phyloP scores from a whole-genome alignment of 2,888 invertebrate species.

The Mamestra brassicae region DNA sequence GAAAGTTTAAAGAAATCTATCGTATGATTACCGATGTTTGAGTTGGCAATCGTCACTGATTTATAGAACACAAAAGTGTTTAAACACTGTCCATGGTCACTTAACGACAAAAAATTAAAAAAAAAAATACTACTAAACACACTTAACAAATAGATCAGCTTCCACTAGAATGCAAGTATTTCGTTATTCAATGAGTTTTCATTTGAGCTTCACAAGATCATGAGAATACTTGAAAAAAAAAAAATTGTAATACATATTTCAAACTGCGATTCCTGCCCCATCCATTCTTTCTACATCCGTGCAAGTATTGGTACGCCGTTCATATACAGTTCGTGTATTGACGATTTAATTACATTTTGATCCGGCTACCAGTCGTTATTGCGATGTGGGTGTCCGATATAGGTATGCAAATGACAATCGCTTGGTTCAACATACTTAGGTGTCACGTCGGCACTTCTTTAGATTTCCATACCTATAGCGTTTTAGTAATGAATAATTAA shows the following conservation, averaged over 20 bases:
- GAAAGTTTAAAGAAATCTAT: neutral
- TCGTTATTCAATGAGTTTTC: too few species aligned
- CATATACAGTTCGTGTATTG: conserved; percentile 89
- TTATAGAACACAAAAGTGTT: neutral
- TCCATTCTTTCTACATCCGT: conserved; percentile 72
- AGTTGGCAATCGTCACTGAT: too few species aligned
- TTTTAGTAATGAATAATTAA: conserved; percentile 71
- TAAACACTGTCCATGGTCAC: neutral
- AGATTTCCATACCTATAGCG: conserved; percentile 75
- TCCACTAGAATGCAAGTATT: too few species aligned
- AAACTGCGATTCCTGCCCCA: conserved; percentile 40
- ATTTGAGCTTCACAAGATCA: too few species aligned
- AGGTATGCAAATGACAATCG: conserved; percentile 82
- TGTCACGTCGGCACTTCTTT: conserved; percentile 78
- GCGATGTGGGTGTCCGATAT: conserved; percentile 90
- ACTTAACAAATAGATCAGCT: too few species aligned
- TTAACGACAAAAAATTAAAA: too few species aligned
- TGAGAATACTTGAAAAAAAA: too few species aligned
- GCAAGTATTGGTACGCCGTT: conserved; percentile 81
- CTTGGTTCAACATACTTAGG: conserved; percentile 71
- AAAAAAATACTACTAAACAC: too few species aligned
- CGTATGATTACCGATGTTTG: neutral
- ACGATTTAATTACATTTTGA: conserved; percentile 90
- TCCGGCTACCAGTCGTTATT: conserved; percentile 84
- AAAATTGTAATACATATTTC: neutral